phyloP scores from a whole-genome alignment of 2,113 vertebrate genomes.

The Morone chrysops region DNA sequence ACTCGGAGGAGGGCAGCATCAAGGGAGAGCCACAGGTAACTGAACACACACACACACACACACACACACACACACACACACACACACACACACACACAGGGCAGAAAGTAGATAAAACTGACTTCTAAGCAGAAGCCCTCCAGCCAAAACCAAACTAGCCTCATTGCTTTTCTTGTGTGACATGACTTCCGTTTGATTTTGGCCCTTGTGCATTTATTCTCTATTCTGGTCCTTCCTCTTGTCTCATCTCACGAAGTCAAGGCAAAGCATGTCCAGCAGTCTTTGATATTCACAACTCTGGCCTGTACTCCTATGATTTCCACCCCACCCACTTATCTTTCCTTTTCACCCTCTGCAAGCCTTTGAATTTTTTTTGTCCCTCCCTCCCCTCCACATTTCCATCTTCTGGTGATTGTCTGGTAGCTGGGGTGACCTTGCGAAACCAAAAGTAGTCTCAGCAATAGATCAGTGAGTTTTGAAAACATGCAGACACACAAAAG shows the following conservation, averaged over 20 bases:
- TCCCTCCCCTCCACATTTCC: neutral
- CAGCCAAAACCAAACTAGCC: slow-evolving; percentile 1
- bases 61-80: too few relatives aligned
- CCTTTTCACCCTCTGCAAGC: neutral
- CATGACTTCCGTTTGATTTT: slow-evolving; percentile 6
- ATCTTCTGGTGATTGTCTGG: slow-evolving; percentile 72
- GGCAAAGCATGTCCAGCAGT: slow-evolving; percentile 5
- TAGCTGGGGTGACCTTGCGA: slow-evolving; percentile 36
- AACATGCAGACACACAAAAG: slow-evolving; percentile 18
- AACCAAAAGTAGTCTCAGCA: slow-evolving; percentile 16
- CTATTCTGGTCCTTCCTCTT: slow-evolving; percentile 3
- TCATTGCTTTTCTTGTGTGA: neutral
- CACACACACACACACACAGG: neutral
- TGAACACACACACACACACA: neutral
- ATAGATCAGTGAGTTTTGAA: slow-evolving; percentile 38
- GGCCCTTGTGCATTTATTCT: slow-evolving; percentile 11
- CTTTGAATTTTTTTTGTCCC: slow-evolving; percentile 38
- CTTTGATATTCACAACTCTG: slow-evolving; percentile 53
- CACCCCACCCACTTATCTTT: slow-evolving; percentile 35
- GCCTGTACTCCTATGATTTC: slow-evolving; percentile 26
- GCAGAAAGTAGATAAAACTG: slow-evolving; percentile 24
- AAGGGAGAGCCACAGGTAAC: slow-evolving; percentile 93
- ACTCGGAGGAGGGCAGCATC: slow-evolving; percentile 93
- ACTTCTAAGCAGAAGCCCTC: slow-evolving; percentile 20
- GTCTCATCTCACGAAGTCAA: slow-evolving; percentile 36